These are phyloP conservation scores for Empis stercorea DNA, from an alignment of 2,888 invertebrate genomes.

Conservation along the genomic window DNA sequence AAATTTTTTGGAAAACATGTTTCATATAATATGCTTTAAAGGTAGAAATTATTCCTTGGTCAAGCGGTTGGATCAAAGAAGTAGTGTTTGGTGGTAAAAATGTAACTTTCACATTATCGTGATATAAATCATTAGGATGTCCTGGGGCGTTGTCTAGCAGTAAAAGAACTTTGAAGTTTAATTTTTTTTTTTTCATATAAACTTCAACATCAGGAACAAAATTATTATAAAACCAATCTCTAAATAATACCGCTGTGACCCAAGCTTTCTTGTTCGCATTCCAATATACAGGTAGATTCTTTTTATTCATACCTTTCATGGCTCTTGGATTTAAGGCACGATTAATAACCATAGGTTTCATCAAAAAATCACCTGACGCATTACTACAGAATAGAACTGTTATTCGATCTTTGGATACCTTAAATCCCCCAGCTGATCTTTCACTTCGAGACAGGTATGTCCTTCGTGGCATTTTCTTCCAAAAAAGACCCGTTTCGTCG, in stretches of 20 bases:
- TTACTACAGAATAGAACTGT: conserved; percentile 21
- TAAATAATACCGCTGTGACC: background rate
- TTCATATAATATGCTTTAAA: background rate
- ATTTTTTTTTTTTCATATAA: background rate
- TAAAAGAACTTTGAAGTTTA: background rate
- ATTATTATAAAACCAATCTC: background rate
- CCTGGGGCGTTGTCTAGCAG: background rate
- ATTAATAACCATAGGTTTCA: conserved; percentile 1
- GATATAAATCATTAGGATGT: background rate
- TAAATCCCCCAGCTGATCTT: conserved; percentile 18
- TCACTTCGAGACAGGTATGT: conserved; percentile 22
- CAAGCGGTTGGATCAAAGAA: background rate
- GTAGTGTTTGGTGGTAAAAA: background rate
- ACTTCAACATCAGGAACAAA: background rate
- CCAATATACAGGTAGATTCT: conserved; percentile 1
- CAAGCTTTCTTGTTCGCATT: background rate
- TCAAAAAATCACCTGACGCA: conserved; percentile 11
- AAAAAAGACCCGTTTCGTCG: conserved; percentile 20
- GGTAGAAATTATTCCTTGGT: background rate
- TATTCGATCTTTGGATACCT: conserved; percentile 20
- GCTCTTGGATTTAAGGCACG: conserved; percentile 1
- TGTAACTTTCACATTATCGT: background rate
- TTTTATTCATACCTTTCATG: conserved; percentile 2
- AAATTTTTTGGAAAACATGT: conserved; percentile 1
- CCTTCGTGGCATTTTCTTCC: conserved; percentile 23